These are phyloP conservation scores for Microcebus murinus DNA, from an alignment of 2,113 vertebrate genomes.

Conservation along the genomic window DNA sequence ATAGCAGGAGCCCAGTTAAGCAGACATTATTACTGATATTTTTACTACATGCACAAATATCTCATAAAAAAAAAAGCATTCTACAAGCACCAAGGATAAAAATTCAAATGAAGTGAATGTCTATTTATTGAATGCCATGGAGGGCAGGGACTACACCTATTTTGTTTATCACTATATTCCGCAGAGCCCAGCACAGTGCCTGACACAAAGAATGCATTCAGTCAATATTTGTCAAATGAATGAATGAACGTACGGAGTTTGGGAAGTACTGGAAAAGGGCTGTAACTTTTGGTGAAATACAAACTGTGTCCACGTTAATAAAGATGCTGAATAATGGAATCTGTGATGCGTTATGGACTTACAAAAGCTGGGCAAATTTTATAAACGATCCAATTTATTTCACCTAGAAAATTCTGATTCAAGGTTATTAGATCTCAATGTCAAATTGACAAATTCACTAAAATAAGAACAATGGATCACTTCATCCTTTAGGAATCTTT, in stretches of 20 bases:
- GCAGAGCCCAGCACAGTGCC: not conserved
- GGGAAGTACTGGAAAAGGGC: not conserved
- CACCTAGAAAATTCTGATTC: not conserved
- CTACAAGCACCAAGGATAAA: not conserved
- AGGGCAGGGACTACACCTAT: not conserved
- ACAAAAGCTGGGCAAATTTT: not conserved
- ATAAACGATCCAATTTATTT: slow-evolving; percentile 14
- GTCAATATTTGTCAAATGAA: not conserved
- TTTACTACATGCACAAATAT: not conserved
- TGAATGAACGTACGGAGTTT: not conserved
- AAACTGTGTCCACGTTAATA: not conserved
- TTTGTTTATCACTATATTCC: not conserved
- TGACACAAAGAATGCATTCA: not conserved
- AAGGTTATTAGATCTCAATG: not conserved
- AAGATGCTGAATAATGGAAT: not conserved
- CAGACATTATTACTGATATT: not conserved
- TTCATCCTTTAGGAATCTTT: slow-evolving; percentile 17
- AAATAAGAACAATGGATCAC: not conserved
- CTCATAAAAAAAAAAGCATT: not conserved
- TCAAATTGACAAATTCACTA: not conserved
- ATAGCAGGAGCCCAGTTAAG: not conserved
- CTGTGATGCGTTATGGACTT: not conserved
- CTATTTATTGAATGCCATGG: not conserved
- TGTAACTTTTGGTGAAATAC: not conserved
- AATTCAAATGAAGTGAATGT: not conserved